These are phyloP conservation scores for Gastracanthus pulcherrimus DNA, from an alignment of 2,888 invertebrate genomes.

Conservation along the genomic window DNA sequence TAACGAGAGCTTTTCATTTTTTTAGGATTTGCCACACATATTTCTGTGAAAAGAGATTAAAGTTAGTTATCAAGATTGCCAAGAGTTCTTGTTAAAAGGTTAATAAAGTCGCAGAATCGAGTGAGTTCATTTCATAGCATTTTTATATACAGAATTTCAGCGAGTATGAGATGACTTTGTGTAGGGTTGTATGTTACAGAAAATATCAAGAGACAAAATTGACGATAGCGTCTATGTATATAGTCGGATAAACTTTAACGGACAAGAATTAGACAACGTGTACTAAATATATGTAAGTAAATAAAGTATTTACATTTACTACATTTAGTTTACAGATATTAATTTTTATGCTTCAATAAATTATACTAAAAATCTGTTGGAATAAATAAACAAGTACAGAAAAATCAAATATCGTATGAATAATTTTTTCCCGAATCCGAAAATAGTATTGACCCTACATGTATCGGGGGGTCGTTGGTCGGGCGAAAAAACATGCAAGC, in stretches of 20 bases:
- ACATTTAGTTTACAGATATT: not conserved
- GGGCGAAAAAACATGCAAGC: constrained; percentile 4
- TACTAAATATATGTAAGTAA: constrained; percentile 44
- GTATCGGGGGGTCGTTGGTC: not conserved
- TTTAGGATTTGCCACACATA: not conserved
- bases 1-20: no score
- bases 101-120: not conserved
- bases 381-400: not conserved
- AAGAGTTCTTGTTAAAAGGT: not conserved
- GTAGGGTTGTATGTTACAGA: constrained; percentile 56
- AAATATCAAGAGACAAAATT: constrained; percentile 21
- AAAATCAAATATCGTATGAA: not conserved
- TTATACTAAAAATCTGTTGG: not conserved
- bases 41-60: constrained; percentile 5
- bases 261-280: not conserved
- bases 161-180: constrained; percentile 42
- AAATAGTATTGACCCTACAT: not conserved
- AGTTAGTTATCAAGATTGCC: not conserved
- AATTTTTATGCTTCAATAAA: not conserved
- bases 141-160: not conserved
- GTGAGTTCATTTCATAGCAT: constrained; percentile 45
- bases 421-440: not conserved
- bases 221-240: constrained; percentile 26
- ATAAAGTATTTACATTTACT: not conserved
- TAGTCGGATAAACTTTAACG: constrained; percentile 7